A percentile compares a stretch with the other conserved stretches of the same genome.
phyloP scores from a whole-genome alignment of 2,113 vertebrate species.

The Lonchura striata region DNA sequence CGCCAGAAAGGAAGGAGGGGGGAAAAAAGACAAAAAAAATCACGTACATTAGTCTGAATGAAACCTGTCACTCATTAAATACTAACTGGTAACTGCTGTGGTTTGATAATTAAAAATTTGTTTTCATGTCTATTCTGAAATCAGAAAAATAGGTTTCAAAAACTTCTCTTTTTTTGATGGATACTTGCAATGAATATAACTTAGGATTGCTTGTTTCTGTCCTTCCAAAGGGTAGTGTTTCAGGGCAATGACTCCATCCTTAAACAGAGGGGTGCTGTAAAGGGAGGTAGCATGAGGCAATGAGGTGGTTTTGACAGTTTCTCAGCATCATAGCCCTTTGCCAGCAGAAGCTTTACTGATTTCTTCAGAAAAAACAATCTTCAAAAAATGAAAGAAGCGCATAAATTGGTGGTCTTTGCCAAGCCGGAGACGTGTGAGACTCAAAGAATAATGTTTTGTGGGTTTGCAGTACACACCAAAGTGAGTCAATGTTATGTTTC shows the following conservation, averaged over 20 bases:
- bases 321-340: background rate
- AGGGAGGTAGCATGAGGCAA: background rate
- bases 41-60: background rate
- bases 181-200: background rate
- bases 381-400: background rate
- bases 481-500: constrained; percentile 13
- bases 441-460: background rate
- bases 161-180: background rate
- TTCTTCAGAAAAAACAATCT: background rate
- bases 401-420: background rate
- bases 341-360: background rate
- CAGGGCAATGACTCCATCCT: background rate
- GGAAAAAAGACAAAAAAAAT: background rate
- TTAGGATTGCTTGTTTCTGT: background rate
- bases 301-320: background rate
- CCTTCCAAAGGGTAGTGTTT: background rate
- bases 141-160: background rate
- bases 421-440: background rate
- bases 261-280: background rate
- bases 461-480: constrained; percentile 19
- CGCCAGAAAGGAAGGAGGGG: background rate
- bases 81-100: background rate
- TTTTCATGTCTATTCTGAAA: background rate
- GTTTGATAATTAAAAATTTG: background rate
- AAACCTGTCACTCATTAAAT: background rate